These are phyloP conservation scores for Myiagra hebetior DNA, from an alignment of 2,113 vertebrate genomes.

Conservation along the genomic window DNA sequence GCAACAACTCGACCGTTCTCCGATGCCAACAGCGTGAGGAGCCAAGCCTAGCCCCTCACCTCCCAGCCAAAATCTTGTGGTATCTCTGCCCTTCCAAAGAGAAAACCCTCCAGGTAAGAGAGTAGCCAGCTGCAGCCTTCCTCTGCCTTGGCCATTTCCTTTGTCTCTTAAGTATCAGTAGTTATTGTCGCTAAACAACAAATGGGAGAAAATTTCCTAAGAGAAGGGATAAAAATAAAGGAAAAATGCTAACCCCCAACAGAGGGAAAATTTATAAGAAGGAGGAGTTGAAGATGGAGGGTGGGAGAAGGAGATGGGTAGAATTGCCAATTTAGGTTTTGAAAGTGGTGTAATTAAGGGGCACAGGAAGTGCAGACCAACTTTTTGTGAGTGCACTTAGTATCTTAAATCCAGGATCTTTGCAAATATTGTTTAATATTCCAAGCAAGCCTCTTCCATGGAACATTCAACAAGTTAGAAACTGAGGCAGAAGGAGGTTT, in stretches of 20 bases:
- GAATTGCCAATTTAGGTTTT: neutral
- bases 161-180: neutral
- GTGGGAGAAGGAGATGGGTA: neutral
- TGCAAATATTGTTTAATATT: neutral
- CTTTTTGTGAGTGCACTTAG: neutral
- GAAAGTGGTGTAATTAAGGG: neutral
- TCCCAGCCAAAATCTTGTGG: rapidly evolving
- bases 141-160: neutral
- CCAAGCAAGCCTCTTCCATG: neutral
- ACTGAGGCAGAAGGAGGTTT: neutral
- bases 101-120: neutral
- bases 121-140: neutral
- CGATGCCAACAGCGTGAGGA: rapidly evolving
- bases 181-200: neutral
- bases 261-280: neutral
- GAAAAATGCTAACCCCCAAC: no score
- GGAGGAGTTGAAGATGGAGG: neutral
- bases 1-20: neutral
- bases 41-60: neutral
- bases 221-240: neutral
- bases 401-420: neutral
- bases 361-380: neutral
- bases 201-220: neutral
- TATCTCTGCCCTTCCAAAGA: neutral
- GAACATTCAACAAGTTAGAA: neutral